Evolutionary conservation across 1,140 invertebrate species (phyloP), one percentile per base, ranked within the genome.

Genomic region (Zaprionus davidi): DNA sequence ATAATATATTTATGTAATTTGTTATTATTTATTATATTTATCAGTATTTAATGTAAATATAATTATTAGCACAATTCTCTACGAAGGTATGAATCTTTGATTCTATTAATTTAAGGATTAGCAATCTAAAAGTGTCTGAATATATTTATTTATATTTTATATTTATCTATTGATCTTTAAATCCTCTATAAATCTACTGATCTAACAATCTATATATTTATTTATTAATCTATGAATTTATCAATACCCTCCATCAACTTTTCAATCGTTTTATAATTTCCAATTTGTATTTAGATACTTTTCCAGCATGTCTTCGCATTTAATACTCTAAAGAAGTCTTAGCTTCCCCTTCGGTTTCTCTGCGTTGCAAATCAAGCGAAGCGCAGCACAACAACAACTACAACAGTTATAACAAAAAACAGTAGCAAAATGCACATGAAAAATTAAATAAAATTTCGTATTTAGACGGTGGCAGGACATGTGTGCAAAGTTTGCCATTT

Each of bases 391-490:
- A 38, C 24, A 70, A 38, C 3, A 36, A 15, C n/a, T 11, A 36
- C 28, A 15, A 24, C 11, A 65, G 9, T 7, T 11, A 11, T 41
- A 34, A 31, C 34, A 22, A 31, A 34, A 34, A 51, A n/a, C 15
- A 36, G 9, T 38, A 38, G 41, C 41, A 46, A 17, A 26, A 56
- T 46, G 28, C 38, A 59, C 34, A 71, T 70, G 46, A 53, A 68
- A 76, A 71, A 76, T 71, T 70, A 70, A 75, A 71, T 71, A 76
- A 58, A 65, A 71, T 65, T 71, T 76, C 41, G 38, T 31, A 34
- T 24, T 64, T 53, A 49, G 59, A 60, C 41, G 5, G 28, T 60
- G 55, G 34, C 69, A 51, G 46, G 20, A 76, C 74, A 76, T 72
- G 70, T 76, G 74, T 28, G 17, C n/a, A 38, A 24, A 62, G 57